Evolutionary conservation across 2,113 vertebrate genomes (phyloP).

Genomic region (Toxotes chatareus): DNA sequence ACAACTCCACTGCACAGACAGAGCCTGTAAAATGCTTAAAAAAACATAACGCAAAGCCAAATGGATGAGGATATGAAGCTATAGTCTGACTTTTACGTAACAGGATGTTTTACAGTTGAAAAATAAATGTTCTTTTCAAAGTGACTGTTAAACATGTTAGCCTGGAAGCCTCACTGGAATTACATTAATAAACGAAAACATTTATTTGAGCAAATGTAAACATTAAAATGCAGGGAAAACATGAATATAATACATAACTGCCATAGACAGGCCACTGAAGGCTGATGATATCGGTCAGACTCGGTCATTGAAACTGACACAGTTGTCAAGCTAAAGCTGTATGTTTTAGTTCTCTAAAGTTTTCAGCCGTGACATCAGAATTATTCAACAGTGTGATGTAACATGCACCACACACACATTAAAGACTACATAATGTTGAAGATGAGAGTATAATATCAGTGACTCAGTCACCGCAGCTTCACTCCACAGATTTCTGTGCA

Average conservation of each 20-base stretch:
- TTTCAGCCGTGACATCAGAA: background rate
- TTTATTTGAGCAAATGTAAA: too few relatives aligned
- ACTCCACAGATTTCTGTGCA: conserved; percentile 24
- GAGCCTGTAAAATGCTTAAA: too few relatives aligned
- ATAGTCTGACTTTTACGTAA: background rate
- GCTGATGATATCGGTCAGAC: background rate
- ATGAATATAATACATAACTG: background rate
- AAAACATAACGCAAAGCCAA: too few relatives aligned
- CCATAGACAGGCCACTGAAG: too few relatives aligned
- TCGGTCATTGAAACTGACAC: too few relatives aligned
- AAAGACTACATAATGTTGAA: background rate
- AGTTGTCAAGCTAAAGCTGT: background rate
- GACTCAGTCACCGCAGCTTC: background rate
- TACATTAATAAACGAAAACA: too few relatives aligned
- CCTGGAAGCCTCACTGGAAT: background rate
- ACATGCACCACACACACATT: background rate
- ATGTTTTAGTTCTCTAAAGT: background rate
- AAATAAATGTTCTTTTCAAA: background rate
- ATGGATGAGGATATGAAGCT: too few relatives aligned
- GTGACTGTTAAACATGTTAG: background rate
- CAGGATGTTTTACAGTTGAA: background rate
- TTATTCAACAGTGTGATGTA: background rate
- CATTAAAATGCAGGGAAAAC: too few relatives aligned
- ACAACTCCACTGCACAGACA: background rate
- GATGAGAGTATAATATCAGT: background rate